phyloP scores from a whole-genome alignment of 2,888 invertebrate genomes.

The Bellardia pandia region DNA sequence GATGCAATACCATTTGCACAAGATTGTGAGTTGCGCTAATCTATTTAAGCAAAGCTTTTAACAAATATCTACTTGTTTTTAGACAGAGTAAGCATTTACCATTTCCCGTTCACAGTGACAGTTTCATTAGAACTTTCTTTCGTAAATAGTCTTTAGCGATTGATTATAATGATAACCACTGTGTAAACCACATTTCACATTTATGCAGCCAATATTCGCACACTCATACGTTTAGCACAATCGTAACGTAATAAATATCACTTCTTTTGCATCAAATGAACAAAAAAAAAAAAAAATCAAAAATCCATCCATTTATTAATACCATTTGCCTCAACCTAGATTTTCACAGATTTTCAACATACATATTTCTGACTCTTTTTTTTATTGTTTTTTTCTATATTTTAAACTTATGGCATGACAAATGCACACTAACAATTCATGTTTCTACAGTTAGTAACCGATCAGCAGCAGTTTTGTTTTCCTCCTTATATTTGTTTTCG shows the following conservation, averaged over 20 bases:
- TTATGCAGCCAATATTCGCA: slow-evolving; percentile 15
- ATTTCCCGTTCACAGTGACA: too few relatives aligned
- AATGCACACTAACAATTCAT: slow-evolving; percentile 59
- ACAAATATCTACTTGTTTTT: too few relatives aligned
- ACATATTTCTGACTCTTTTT: not conserved
- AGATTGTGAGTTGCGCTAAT: too few relatives aligned
- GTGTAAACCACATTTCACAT: not conserved
- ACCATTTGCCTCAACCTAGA: slow-evolving; percentile 66
- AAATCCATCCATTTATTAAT: slow-evolving; percentile 57
- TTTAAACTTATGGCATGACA: slow-evolving; percentile 60
- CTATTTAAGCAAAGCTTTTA: too few relatives aligned
- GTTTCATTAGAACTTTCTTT: not conserved
- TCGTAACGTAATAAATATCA: slow-evolving; percentile 26
- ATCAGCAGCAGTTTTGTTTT: slow-evolving; percentile 39
- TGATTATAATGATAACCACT: slow-evolving; percentile 30
- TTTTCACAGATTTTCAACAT: slow-evolving; percentile 33
- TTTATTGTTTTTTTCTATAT: not conserved
- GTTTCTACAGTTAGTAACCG: slow-evolving; percentile 52
- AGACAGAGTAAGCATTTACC: too few relatives aligned
- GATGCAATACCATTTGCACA: too few relatives aligned
- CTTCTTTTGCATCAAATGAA: slow-evolving; percentile 38
- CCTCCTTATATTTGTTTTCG: not conserved
- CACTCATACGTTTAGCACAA: slow-evolving; percentile 45
- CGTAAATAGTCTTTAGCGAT: not conserved
- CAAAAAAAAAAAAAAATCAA: not conserved